Base-by-base conservation (phyloP, 2,113 vertebrate species). In the Blennius ocellaris region DNA sequence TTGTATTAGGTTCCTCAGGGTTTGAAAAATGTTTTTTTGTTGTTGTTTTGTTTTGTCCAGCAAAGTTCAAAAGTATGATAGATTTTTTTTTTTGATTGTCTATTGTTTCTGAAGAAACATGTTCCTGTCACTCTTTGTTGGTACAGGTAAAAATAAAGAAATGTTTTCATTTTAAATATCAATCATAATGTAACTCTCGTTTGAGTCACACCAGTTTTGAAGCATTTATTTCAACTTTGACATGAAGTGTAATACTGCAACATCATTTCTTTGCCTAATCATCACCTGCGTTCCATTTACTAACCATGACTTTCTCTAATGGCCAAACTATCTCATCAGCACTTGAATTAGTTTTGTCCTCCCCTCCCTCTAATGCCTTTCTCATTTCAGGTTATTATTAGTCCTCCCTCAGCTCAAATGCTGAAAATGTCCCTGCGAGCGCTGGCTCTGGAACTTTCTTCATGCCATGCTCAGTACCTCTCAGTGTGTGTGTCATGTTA, bases 71-170 rank as follows among this genome's bases (percentile, higher is more conserved):
- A 12, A 41, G 14, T 10, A 38, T 43, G 7, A 68, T 38, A 53
- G 21, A n/a, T 30, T 16, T 30, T 6, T 55, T 11, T 30, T 16
- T 30, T 6, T 55, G 7, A 54, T 1, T 21, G 11, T 59, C 9
- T 43, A 10, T 54, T 6, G 38, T 60, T 21, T 9, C 9, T 41
- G 7, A 21, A 57, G 14, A 59, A 43, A 50, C 5, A 11, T 48
- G 6, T 52, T 36, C 8, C 37, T 37, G 11, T 57, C 56, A 57
- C 1, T 16, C 11, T 6, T 61, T 80, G 36, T 80, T 17, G 51
- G 9, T 67, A 44, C 43, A 52, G 39, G 17, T 58, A 14, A 58
- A 30, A 74, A 80, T 71, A 58, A 60, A 54, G 8, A 55, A 50
- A 67, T 51, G 3, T 5, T 69, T 36, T 16, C 6, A 69, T 58